A percentile compares a stretch with the other conserved stretches of the same genome.
phyloP scores from a whole-genome alignment of 2,797 vertebrate genomes.

The Myotis planiceps region DNA sequence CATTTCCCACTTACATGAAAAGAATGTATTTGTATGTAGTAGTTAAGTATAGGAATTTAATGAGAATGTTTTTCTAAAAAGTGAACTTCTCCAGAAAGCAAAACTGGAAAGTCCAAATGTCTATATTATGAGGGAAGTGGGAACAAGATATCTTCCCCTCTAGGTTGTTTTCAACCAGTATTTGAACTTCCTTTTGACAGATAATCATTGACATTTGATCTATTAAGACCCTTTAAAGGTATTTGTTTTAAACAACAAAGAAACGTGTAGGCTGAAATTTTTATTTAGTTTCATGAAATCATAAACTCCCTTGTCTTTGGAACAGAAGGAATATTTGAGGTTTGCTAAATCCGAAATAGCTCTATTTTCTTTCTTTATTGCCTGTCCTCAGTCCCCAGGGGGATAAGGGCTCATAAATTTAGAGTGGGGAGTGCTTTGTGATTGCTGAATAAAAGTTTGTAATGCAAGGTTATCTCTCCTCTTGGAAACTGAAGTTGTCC shows the following conservation, averaged over 20 bases:
- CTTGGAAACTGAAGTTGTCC: neutral
- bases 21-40: neutral
- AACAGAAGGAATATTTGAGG: constrained; percentile 22
- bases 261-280: neutral
- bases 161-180: neutral
- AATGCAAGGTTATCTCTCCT: neutral
- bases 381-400: neutral
- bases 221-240: neutral
- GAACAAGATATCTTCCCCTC: neutral
- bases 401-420: neutral
- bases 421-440: neutral
- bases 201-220: neutral
- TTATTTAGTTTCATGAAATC: neutral
- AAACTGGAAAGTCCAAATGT: constrained; percentile 4
- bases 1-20: constrained; percentile 2
- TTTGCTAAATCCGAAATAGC: constrained; percentile 11
- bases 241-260: constrained; percentile 5
- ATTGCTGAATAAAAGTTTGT: neutral
- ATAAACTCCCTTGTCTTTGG: neutral
- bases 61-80: constrained; percentile 39
- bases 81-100: neutral
- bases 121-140: neutral
- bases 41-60: neutral
- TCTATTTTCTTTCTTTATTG: constrained; percentile 23
- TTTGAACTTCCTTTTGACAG: neutral